These are phyloP conservation scores for Podarcis raffonei DNA, from an alignment of 2,113 vertebrate species.

Conservation along the genomic window DNA sequence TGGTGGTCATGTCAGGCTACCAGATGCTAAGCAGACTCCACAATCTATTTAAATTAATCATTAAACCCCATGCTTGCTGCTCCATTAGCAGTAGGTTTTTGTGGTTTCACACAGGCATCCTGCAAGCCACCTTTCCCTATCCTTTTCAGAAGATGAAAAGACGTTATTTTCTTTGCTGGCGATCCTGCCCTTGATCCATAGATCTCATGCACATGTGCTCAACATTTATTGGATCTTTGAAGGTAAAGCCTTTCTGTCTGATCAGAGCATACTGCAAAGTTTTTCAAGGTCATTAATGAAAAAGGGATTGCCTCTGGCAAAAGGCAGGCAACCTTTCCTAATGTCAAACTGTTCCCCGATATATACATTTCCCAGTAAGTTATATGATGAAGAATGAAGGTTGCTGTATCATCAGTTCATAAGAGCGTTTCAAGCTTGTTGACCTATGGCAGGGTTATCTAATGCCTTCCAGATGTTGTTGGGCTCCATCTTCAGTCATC, in stretches of 20 bases:
- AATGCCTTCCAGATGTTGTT: not conserved
- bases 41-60: not conserved
- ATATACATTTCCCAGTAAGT: not conserved
- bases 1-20: not conserved
- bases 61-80: not conserved
- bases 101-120: conserved; percentile 54
- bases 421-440: not conserved
- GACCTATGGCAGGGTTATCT: not conserved
- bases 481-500: not conserved
- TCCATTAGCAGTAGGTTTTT: conserved; percentile 12
- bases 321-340: conserved; percentile 8
- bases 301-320: conserved; percentile 29
- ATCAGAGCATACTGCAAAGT: conserved; percentile 52
- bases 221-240: conserved; percentile 70
- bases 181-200: conserved; percentile 60
- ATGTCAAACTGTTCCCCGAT: conserved; percentile 10
- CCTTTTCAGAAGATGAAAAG: conserved; percentile 64
- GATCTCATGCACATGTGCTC: conserved; percentile 71
- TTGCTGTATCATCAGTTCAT: not conserved
- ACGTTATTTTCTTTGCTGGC: conserved; percentile 64
- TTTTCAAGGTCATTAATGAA: conserved; percentile 64
- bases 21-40: not conserved
- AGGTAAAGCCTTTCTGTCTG: conserved; percentile 56
- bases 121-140: conserved; percentile 25
- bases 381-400: not conserved